Evolutionary conservation across 2,113 vertebrate genomes (phyloP).

Genomic region (Centropus bengalensis): DNA sequence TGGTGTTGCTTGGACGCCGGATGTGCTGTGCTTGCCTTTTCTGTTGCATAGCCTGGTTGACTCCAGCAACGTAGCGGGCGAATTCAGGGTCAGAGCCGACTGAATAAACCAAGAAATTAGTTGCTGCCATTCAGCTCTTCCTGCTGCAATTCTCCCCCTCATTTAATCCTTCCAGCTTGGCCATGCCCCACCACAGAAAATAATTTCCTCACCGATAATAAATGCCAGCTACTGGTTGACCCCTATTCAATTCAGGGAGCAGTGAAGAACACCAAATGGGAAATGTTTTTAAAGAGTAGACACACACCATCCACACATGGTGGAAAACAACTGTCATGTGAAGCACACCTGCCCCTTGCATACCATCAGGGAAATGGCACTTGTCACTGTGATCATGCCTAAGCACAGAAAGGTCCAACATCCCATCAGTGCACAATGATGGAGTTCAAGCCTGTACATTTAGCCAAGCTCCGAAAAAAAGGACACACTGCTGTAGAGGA

Average conservation of each 20-base stretch:
- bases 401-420: neutral
- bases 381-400: neutral
- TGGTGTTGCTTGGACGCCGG: slow-evolving; percentile 87
- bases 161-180: slow-evolving; percentile 46
- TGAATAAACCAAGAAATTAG: slow-evolving; percentile 65
- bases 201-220: neutral
- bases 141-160: neutral
- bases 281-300: neutral
- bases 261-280: neutral
- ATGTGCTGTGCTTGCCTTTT: slow-evolving; percentile 94
- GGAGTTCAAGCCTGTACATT: neutral
- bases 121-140: slow-evolving; percentile 71
- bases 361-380: neutral
- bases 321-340: neutral
- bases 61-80: slow-evolving; percentile 95
- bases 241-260: neutral
- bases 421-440: neutral
- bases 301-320: fast-evolving
- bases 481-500: neutral
- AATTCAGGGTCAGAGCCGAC: slow-evolving; percentile 98
- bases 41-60: slow-evolving; percentile 98
- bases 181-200: slow-evolving; percentile 37
- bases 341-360: neutral
- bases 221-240: slow-evolving; percentile 28
- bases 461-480: neutral